A percentile compares a stretch with the other conserved stretches of the same genome.
Evolutionary conservation across 2,113 vertebrate species (phyloP).

Genomic region (Ceyx margarethae): DNA sequence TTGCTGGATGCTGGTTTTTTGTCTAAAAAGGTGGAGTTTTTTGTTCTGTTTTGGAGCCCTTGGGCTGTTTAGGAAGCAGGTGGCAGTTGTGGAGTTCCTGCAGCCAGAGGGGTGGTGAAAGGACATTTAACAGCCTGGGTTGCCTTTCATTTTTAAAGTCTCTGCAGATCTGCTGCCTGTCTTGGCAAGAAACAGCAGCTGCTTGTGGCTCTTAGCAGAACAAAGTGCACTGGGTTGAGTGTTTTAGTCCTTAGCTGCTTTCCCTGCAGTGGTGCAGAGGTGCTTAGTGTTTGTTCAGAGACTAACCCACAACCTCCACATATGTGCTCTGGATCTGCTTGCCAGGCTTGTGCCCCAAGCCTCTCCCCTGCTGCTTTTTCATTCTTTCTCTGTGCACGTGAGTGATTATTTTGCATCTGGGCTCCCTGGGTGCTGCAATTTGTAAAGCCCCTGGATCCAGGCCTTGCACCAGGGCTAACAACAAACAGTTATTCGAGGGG

Average conservation of each 20-base stretch:
- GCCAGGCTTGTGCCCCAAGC: not conserved
- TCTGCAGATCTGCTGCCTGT: not conserved
- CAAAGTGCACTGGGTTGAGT: not conserved
- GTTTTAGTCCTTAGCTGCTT: not conserved
- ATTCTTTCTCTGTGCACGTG: not conserved
- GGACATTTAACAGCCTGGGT: not conserved
- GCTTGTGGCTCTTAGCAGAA: not conserved
- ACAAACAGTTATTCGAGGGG: not conserved
- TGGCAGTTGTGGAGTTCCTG: not conserved
- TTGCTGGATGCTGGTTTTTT: not conserved
- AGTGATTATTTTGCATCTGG: not conserved
- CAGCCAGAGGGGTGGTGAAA: not conserved
- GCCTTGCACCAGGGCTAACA: not conserved
- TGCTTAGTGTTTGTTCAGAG: not conserved
- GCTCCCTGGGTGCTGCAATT: not conserved
- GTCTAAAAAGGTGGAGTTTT: not conserved
- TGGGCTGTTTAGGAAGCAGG: not conserved
- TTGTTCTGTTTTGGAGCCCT: not conserved
- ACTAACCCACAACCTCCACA: not conserved
- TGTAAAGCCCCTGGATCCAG: not conserved
- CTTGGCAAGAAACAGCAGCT: not conserved
- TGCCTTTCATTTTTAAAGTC: not conserved
- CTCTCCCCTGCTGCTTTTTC: not conserved
- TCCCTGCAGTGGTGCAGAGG: not conserved
- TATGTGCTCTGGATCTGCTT: not conserved